Evolutionary conservation across 2,888 invertebrate species (phyloP), one percentile per base, ranked within the genome.

Genomic region (Xanthia icteritia): DNA sequence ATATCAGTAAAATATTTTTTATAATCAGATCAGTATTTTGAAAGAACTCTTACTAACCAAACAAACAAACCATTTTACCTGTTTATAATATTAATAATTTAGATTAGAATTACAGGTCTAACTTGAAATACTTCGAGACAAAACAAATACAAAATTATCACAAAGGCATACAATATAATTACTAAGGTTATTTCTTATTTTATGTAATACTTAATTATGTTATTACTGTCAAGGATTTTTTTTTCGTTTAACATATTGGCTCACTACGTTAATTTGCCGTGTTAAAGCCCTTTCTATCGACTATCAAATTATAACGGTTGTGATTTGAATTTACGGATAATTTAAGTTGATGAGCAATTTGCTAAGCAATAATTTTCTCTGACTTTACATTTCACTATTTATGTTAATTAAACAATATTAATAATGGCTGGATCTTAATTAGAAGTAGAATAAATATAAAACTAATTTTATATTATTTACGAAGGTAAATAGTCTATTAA

Each of bases 391-490:
- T 73, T 17, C 39, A 42, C 17, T 54, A 17, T 23, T 73, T 31
- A 45, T 1, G 23, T 17, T 36, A 58, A 39, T 74, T 23, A 48
- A 48, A 5, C 58, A 17, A 23, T 17, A 74, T 27, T 1, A 31
- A 15, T 54, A 31, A 39, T 39, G 48, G 48, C n/a, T 5, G 20
- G 39, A 79, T 71, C 27, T 23, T 60, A 58, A 79, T 51, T 36
- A 42, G n/a, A 27, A 51, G 17, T 5, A 51, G 8, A 42, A 79
- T 36, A 60, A n/a, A 20, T 17, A 60, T 31, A 51, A 77, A 60
- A 51, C n/a, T n/a, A 5, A n/a, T 79, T 80, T 20, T 45, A 39
- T 48, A 20, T 3, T 9, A 42, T 79, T n/a, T 15, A 58, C 5
- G 31, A 42, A 51, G 17, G 31, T 23, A 56, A 69, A 79, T 31